Evolutionary conservation across 2,888 invertebrate genomes (phyloP), one percentile per base, ranked within the genome.

Genomic region (Protophormia terraenovae): DNA sequence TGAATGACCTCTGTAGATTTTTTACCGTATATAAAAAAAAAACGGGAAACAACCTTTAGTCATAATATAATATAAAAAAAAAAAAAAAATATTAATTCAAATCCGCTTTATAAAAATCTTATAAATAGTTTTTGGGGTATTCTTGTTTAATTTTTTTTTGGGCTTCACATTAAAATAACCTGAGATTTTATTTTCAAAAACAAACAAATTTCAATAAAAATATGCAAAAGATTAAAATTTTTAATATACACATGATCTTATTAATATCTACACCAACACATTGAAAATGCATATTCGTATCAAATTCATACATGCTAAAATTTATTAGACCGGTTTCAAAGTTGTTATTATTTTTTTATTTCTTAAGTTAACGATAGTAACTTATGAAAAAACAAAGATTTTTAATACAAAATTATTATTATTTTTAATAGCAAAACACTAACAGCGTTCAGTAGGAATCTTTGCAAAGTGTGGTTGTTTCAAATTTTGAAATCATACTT

Each of bases 291-390:
- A n/a, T n/a, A n/a, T n/a, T n/a, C n/a, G 16, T 19, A 14, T 14
- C 14, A 62, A 62, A 47, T 73, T 60, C 14, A 22, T n/a, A 38
- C 27, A 62, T 19, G 60, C 12, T 16, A 4, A n/a, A 50, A 53
- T 53, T 2, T 53, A 7, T 72, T 73, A 55, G 35, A 81, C 83
- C 77, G 86, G 86, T 86, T 83, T 78, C n/a, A 4, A 69, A 2
- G n/a, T 29, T 1, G 19, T 71, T 64, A 14, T 27, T 64, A 35
- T 32, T 50, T 41, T 67, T 12, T 78, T 24, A 53, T 41, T 53
- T 71, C 47, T 62, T 73, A 32, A 62, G 41, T 50, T 79, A 79
- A 79, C 71, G 14, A 55, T 45, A 76, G 79, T 69, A 47, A 69
- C 60, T 22, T 4, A 50, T 58, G 14, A 27, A 22, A 41, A 45